Base-by-base conservation (phyloP, 2,113 vertebrate species). In the Bothrops jararaca region DNA sequence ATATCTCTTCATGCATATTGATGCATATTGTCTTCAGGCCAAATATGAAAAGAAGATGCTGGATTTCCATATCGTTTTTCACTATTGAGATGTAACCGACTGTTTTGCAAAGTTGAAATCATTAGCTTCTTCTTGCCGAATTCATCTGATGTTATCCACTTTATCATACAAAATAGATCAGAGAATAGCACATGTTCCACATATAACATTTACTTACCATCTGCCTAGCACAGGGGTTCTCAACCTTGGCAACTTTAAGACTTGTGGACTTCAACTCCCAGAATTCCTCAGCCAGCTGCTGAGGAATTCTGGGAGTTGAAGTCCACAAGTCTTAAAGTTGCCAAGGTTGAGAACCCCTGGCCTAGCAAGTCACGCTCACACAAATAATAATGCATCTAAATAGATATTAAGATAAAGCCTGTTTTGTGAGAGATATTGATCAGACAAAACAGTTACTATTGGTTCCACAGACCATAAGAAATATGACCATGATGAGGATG, bases 121-220 rank as follows among this genome's bases (percentile, higher is more conserved):
- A 23, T 4, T 91, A 53, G 87, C 57, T 91, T 15, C 48, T 39
- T 53, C 57, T 39, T 88, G 6, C n/a, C 42, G 22, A 8, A 56
- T 6, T 87, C 39, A 3, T 5, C 74, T 90, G 74, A 56, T 15
- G 0, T 92, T 95, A 91, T 26, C 93, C 93, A 0, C 69, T 89
- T 95, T 93, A 11, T 92, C 88, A 42, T 93, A 93, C 52, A 91
- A 93, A 94, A 89, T 0, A 86, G 20, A 11, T 92, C 93, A 94
- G 94, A 94, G 94, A 57, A 12, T 94, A 89, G 80, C 45, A 42
- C 13, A 7, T 34, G 15, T 80, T 42, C 95, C 91, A 96, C 93
- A 50, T 91, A 90, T 60, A 95, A 94, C 29, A 52, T 12, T 64
- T 86, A 88, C 91, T 91, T 91, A 22, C 92, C 94, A 92, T 94